Conservation (phyloP, 2,888 invertebrate genomes). For the Oscheius sp. region DNA sequence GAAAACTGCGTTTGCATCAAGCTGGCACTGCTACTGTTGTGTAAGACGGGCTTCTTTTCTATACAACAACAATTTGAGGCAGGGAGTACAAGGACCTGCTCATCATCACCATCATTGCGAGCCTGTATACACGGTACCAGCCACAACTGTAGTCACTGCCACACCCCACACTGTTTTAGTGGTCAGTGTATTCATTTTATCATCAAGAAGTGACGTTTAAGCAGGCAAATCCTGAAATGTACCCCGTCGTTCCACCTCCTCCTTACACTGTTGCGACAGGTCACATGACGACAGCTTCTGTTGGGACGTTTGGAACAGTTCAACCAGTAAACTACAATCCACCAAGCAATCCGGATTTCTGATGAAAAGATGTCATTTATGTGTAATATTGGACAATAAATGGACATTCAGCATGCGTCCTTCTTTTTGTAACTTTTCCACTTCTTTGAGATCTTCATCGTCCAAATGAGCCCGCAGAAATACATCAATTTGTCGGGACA, state of each 20-base stretch:
- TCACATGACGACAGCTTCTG: not conserved
- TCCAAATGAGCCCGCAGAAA: slow-evolving; percentile 22
- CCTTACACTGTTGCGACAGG: slow-evolving; percentile 2
- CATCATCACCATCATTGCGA: slow-evolving; percentile 16
- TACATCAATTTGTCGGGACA: slow-evolving; percentile 14
- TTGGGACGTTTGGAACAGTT: not conserved
- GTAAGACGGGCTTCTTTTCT: not conserved
- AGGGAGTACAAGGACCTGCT: not conserved
- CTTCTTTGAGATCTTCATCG: slow-evolving; percentile 23
- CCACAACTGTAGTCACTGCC: not conserved
- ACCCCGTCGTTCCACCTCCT: slow-evolving; percentile 24
- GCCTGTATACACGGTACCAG: slow-evolving; percentile 27
- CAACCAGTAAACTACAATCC: slow-evolving; percentile 27
- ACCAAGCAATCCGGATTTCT: slow-evolving; percentile 21
- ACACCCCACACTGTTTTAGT: not conserved
- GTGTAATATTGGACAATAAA: slow-evolving; percentile 14
- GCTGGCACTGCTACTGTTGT: slow-evolving; percentile 10
- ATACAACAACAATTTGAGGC: slow-evolving; percentile 10
- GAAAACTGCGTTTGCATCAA: slow-evolving; percentile 19
- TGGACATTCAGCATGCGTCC: slow-evolving; percentile 4
- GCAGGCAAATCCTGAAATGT: slow-evolving; percentile 7
- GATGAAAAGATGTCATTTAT: slow-evolving; percentile 13
- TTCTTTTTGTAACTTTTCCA: slow-evolving; percentile 18
- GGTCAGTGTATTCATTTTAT: slow-evolving; percentile 12
- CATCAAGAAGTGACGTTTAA: slow-evolving; percentile 22